phyloP scores from a whole-genome alignment of 37 sponge, comb jelly and placozoan species.

The Chondrosia reniformis region DNA sequence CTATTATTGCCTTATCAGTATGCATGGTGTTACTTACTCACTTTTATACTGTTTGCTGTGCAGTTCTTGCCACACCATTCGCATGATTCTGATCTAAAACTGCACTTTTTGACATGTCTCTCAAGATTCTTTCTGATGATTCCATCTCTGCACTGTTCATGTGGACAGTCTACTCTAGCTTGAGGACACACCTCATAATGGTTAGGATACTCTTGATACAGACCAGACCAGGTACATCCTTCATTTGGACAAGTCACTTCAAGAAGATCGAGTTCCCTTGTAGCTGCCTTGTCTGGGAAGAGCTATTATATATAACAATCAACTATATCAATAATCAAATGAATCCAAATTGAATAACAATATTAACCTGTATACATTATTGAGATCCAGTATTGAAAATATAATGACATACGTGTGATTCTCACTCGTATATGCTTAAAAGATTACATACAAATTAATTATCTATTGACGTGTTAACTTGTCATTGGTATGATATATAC shows the following conservation, averaged over 20 bases:
- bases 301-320: too few species aligned
- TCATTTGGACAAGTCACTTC: conserved; percentile 33
- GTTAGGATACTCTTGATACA: conserved; percentile 33
- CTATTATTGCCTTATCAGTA: too few species aligned
- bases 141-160: conserved; percentile 30
- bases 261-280: conserved; percentile 36
- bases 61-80: conserved; percentile 23
- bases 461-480: too few species aligned
- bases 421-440: too few species aligned
- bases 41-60: conserved; percentile 11
- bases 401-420: too few species aligned
- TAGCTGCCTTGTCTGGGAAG: conserved; percentile 66
- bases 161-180: conserved; percentile 29
- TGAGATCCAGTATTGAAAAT: too few species aligned
- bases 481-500: too few species aligned
- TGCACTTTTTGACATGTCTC: conserved; percentile 32
- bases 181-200: conserved; percentile 38
- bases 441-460: too few species aligned
- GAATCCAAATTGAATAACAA: too few species aligned
- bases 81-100: conserved; percentile 33
- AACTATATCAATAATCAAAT: too few species aligned
- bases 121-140: conserved; percentile 25
- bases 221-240: conserved; percentile 68
- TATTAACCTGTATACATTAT: too few species aligned
- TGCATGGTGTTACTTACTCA: too few species aligned